Evolutionary conservation across 2,797 vertebrate species (phyloP).

Genomic region (Rhabdomys pumilio): DNA sequence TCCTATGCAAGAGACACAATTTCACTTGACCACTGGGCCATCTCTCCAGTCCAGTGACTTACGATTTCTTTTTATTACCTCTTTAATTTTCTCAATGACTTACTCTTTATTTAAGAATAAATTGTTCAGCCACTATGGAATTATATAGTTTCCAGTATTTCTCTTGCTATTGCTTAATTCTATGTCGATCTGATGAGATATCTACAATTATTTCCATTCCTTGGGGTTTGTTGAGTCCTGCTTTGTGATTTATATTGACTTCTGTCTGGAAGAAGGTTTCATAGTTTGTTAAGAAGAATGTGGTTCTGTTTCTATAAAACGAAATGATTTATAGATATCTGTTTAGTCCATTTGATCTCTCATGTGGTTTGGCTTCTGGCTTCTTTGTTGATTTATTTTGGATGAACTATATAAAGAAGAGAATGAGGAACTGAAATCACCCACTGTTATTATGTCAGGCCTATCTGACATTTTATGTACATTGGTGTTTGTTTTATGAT

Average conservation of each 20-base stretch:
- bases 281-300: not conserved
- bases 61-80: not conserved
- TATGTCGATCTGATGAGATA: not conserved
- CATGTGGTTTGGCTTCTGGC: not conserved
- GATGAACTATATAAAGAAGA: not conserved
- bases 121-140: not conserved
- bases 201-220: not conserved
- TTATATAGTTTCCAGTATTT: not conserved
- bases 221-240: not conserved
- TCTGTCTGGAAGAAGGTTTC: not conserved
- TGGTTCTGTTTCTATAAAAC: not conserved
- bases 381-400: not conserved
- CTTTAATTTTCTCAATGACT: not conserved
- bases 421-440: not conserved
- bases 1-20: not conserved
- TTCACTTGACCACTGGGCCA: not conserved
- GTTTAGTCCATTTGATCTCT: not conserved
- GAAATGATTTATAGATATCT: not conserved
- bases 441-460: not conserved
- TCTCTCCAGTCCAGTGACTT: no score
- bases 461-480: not conserved
- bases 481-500: not conserved
- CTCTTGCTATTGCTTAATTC: not conserved
- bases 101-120: not conserved
- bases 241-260: not conserved